A percentile compares a stretch with the other conserved stretches of the same genome.
These are phyloP conservation scores for Drosophila nannoptera DNA, from an alignment of 1,140 invertebrate species.

Conservation along the genomic window DNA sequence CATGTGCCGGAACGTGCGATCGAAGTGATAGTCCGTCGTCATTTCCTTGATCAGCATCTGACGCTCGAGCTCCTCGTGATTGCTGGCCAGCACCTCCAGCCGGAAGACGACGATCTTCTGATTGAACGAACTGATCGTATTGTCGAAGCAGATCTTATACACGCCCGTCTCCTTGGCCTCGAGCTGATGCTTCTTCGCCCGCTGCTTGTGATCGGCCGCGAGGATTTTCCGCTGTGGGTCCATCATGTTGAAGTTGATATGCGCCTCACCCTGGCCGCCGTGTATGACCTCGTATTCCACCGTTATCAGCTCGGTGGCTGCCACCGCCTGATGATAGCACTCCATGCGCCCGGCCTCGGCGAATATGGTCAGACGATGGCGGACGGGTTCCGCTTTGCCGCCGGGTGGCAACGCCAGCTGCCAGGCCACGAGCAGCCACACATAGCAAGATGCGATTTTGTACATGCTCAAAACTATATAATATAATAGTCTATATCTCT, in stretches of 20 bases:
- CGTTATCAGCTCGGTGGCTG: slow-evolving; percentile 82
- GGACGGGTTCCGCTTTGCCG: slow-evolving; percentile 59
- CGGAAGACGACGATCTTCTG: slow-evolving; percentile 88
- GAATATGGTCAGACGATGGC: slow-evolving; percentile 84
- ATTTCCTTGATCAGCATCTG: slow-evolving; percentile 78
- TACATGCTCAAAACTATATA: slow-evolving; percentile 51
- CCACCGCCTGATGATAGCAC: slow-evolving; percentile 84
- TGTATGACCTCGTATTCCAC: slow-evolving; percentile 89
- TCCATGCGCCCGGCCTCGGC: slow-evolving; percentile 83
- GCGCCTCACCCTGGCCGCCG: slow-evolving; percentile 86
- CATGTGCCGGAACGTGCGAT: slow-evolving; percentile 82
- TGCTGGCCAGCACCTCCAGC: slow-evolving; percentile 82
- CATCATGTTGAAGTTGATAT: slow-evolving; percentile 85
- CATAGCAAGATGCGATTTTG: slow-evolving; percentile 27
- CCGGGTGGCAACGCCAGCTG: slow-evolving; percentile 1
- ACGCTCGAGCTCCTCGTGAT: slow-evolving; percentile 31
- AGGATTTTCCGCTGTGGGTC: slow-evolving; percentile 83
- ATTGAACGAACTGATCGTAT: slow-evolving; percentile 87
- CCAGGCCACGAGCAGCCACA: slow-evolving; percentile 5
- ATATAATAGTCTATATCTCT: no score
- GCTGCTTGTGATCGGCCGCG: slow-evolving; percentile 82
- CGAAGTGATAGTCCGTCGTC: slow-evolving; percentile 82
- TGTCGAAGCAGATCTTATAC: slow-evolving; percentile 90
- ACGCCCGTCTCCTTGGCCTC: slow-evolving; percentile 82
- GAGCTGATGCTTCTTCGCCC: slow-evolving; percentile 81